phyloP scores from a whole-genome alignment of 1,140 invertebrate species.

The Geopemphigus sp. region DNA sequence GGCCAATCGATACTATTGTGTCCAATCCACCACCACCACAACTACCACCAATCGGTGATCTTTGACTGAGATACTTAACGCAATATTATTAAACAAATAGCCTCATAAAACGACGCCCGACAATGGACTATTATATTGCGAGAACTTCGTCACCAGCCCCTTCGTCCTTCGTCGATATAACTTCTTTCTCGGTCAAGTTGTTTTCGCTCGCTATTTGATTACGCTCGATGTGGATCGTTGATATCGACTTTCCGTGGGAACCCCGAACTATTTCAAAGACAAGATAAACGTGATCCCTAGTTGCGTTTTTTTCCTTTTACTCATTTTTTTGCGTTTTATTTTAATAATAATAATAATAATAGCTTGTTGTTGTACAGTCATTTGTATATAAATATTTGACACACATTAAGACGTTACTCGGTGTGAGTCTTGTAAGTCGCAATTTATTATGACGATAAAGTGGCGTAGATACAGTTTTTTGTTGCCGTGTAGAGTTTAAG shows the following conservation, averaged over 20 bases:
- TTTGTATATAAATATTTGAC: constrained; percentile 2
- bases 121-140: constrained; percentile 40
- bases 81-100: constrained; percentile 45
- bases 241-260: constrained; percentile 22
- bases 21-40: constrained; percentile 23
- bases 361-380: neutral
- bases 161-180: constrained; percentile 3
- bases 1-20: constrained; percentile 48
- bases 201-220: neutral
- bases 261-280: neutral
- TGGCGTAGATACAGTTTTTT: neutral
- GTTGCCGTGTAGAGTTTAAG: neutral
- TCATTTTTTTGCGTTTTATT: constrained; percentile 11
- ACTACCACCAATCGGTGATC: constrained; percentile 17
- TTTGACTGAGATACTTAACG: constrained; percentile 23
- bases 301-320: neutral
- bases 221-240: constrained; percentile 8
- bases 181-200: constrained; percentile 11
- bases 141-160: constrained; percentile 12
- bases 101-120: constrained; percentile 31
- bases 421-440: neutral
- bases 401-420: neutral
- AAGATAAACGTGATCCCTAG: constrained; percentile 28
- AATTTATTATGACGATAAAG: neutral
- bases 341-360: neutral